Percentiles rank a stretch among this genome's conserved stretches.
phyloP scores from a whole-genome alignment of 2,888 invertebrate species.

The Calliopum simillimum region DNA sequence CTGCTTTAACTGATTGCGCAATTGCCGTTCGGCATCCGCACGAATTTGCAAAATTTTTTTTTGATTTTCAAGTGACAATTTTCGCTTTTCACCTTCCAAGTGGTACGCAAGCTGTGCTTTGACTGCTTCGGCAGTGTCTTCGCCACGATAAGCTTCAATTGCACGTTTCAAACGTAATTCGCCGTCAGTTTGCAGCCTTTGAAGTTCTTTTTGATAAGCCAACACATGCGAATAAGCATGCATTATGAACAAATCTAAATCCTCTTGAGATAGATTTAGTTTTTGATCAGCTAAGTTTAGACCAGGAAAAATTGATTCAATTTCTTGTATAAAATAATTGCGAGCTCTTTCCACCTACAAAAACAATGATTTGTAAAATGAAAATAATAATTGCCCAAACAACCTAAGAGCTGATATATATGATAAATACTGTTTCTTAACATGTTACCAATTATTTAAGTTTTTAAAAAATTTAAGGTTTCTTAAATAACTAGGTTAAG shows the following conservation, averaged over 20 bases:
- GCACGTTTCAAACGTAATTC: slow-evolving; percentile 75
- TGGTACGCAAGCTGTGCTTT: slow-evolving; percentile 75
- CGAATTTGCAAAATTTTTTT: slow-evolving; percentile 75
- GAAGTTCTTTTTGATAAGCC: slow-evolving; percentile 81
- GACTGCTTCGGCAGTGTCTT: slow-evolving; percentile 70
- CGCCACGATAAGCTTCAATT: slow-evolving; percentile 72
- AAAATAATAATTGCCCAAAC: not conserved
- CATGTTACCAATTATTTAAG: too few species aligned
- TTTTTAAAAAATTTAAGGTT: too few species aligned
- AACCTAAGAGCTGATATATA: too few species aligned
- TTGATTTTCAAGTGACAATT: slow-evolving; percentile 77
- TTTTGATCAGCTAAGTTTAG: slow-evolving; percentile 77
- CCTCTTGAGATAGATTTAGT: slow-evolving; percentile 71
- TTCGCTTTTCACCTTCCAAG: slow-evolving; percentile 76
- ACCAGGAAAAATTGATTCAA: slow-evolving; percentile 79
- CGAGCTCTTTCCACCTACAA: slow-evolving; percentile 69
- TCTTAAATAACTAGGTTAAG: too few species aligned
- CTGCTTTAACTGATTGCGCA: slow-evolving; percentile 82
- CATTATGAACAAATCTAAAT: slow-evolving; percentile 82
- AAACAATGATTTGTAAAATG: slow-evolving; percentile 67
- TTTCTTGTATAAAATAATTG: slow-evolving; percentile 73
- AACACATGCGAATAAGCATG: slow-evolving; percentile 83
- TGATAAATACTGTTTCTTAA: too few species aligned
- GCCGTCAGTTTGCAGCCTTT: slow-evolving; percentile 76
- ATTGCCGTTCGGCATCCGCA: slow-evolving; percentile 76